phyloP scores from a whole-genome alignment of 2,797 vertebrate genomes.

The Typhlichthys subterraneus region DNA sequence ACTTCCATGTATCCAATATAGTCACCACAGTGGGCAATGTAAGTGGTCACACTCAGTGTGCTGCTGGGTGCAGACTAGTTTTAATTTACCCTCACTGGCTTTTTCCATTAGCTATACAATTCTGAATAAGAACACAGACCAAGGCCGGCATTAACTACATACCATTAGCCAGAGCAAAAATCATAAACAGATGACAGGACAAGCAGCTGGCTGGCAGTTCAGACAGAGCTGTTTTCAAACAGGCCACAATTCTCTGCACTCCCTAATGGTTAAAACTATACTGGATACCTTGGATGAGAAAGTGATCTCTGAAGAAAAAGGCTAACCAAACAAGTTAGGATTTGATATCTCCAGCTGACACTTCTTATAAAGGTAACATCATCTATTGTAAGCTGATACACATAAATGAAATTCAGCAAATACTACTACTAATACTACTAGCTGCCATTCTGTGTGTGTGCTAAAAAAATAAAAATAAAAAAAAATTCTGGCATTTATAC shows the following conservation, averaged over 20 bases:
- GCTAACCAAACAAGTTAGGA: neutral
- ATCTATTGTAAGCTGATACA: no score
- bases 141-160: conserved; percentile 41
- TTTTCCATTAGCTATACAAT: conserved; percentile 48
- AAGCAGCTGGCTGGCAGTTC: conserved; percentile 43
- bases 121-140: conserved; percentile 43
- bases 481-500: no score
- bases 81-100: conserved; percentile 5
- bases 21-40: no score
- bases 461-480: no score
- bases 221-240: conserved; percentile 45
- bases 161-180: conserved; percentile 42
- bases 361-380: no score
- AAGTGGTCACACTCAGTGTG: neutral
- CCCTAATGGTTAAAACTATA: conserved; percentile 36
- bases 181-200: conserved; percentile 41
- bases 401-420: no score
- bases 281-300: conserved; percentile 36
- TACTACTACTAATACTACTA: no score
- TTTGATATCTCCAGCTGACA: no score
- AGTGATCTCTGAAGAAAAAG: conserved; percentile 36
- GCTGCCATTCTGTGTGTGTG: no score
- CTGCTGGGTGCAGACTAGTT: conserved; percentile 30
- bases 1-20: no score
- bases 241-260: conserved; percentile 52